Base-by-base conservation (phyloP, 2,888 invertebrate genomes). In the Pseudanteris insignis region DNA sequence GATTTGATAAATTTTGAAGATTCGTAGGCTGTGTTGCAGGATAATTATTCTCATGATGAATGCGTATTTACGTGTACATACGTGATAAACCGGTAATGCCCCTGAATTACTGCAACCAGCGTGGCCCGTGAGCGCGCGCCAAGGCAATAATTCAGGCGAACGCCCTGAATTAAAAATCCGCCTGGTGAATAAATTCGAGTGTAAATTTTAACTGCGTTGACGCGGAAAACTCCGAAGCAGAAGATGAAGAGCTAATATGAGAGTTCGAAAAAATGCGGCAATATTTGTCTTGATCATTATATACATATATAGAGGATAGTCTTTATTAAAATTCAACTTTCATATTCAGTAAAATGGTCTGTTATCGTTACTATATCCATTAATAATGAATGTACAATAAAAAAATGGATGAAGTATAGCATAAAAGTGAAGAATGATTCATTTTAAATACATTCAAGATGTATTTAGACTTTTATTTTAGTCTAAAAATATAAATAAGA, bases 21-120 rank as follows among this genome's bases (percentile, higher is more conserved):
- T 29, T 21, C 6, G 25, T 28, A 18, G 8, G n/a, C 37, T 29
- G 30, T 28, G 32, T 21, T 38, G 15, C 47, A 25, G 24, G 47
- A 47, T 55, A 58, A 58, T 58, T 48, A 44, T 58, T 44, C 26
- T 44, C 50, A 44, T 50, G 44, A 44, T 44, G 37, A 58, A 50
- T 58, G 40, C 12, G 24, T 33, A 43, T 50, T 44, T 50, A 43
- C 32, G 41, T 25, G n/a, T 36, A 48, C 34, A 26, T 32, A 29
- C 25, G 44, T 38, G 58, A 50, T 58, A 44, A 50, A 48, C 43
- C 43, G 44, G 37, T 43, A 58, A 58, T 38, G 58, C 30, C 34
- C 43, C 46, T 44, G 58, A 58, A 58, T 58, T 58, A 51, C 46
- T 50, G 51, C 51, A 38, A 36, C 55, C 43, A 47, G 47, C 30